Base-by-base conservation (phyloP, 2,888 invertebrate species). In the Alentia gelatinosa region DNA sequence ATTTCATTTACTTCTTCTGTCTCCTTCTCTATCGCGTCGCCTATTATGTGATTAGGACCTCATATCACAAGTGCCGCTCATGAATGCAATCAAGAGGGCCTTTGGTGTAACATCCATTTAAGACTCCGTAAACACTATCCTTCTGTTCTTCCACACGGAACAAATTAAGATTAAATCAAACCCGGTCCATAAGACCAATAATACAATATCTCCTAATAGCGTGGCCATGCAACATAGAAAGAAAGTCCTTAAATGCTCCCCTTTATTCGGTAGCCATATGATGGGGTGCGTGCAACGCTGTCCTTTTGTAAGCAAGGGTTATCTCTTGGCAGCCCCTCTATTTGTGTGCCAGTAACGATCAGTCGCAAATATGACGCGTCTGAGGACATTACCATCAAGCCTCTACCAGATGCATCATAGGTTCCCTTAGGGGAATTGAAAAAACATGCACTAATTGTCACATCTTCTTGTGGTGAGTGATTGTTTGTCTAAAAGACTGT, bases 401-500 rank as follows among this genome's bases (percentile, higher is more conserved):
- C 23, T 39, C 79, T 79, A 35, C 39, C 79, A 79, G 79, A 79
- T 79, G 39, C 79, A 79, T 79, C 79, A 79, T 37, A 35, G 79
- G 3, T 37, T 79, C 37, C 79, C 79, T 39, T 19, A 68, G 37
- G 79, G 79, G 35, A 79, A 23, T 5, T 79, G 79, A 79, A 79
- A 39, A 79, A 79, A 19, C 37, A 1, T 7, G 39, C 39, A 79
- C 79, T 79, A 79, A 79, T 79, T 79, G 79, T 79, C 79, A 79
- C 37, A 37, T 79, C 39, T 35, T 79, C 79, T 79, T 79, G 79
- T 26, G 37, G 15, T 79, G 79, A 79, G 37, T 79, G 79, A 79
- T 79, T 79, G 79, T 79, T 79, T 79, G 39, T 39, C 79, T 79
- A 79, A 79, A 23, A 35, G 79, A 37, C 39, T 79, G 79, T 79